Conservation (phyloP, 2,888 invertebrate genomes). For the Mimas tiliae region DNA sequence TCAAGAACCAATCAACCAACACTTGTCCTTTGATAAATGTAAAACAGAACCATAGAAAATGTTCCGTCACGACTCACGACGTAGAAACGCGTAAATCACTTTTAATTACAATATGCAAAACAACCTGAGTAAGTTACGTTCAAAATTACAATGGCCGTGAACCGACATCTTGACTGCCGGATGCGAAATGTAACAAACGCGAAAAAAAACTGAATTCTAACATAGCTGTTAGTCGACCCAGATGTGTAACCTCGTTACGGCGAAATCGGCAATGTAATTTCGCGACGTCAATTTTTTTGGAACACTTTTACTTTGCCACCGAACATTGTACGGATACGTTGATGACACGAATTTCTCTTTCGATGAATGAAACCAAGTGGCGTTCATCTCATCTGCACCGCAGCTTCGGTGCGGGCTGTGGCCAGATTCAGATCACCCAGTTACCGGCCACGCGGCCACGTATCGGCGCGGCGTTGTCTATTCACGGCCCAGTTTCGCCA, state of each 20-base stretch:
- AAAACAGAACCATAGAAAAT: conserved; percentile 34
- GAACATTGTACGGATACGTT: conserved; percentile 63
- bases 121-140: conserved; percentile 43
- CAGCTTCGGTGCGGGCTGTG: background rate
- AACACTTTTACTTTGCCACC: conserved; percentile 82
- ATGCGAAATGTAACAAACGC: conserved; percentile 62
- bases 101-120: conserved; percentile 44
- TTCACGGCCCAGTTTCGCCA: conserved; percentile 7
- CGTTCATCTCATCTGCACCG: conserved; percentile 10
- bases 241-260: conserved; percentile 78
- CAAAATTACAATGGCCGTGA: conserved; percentile 66
- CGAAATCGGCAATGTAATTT: conserved; percentile 84
- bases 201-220: conserved; percentile 67
- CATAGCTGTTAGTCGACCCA: conserved; percentile 81
- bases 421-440: background rate
- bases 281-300: conserved; percentile 80
- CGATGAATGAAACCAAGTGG: conserved; percentile 54
- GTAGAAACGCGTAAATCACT: conserved; percentile 41
- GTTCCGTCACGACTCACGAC: conserved; percentile 2
- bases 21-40: conserved; percentile 9
- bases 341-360: conserved; percentile 84
- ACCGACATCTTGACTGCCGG: conserved; percentile 59
- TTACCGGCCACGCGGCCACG: background rate
- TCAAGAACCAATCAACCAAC: conserved; percentile 7
- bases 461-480: conserved; percentile 6